Evolutionary conservation across 2,797 vertebrate genomes (phyloP).

Genomic region (Eulemur rubriventer): DNA sequence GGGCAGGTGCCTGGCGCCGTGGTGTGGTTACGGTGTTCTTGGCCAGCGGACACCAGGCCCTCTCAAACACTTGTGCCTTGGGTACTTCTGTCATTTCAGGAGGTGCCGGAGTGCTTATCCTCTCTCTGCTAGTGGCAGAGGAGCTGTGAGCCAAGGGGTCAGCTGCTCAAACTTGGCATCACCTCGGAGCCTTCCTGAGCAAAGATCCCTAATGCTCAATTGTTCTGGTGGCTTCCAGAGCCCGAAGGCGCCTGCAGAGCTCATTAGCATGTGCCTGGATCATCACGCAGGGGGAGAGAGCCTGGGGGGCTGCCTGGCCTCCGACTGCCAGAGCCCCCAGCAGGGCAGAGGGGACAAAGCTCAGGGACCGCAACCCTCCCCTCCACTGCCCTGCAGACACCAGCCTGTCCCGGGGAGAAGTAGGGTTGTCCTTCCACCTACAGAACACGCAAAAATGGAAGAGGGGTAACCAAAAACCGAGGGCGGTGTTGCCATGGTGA

Average conservation of each 20-base stretch:
- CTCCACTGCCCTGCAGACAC: background rate
- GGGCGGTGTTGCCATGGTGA: conserved; percentile 42
- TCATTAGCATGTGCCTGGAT: background rate
- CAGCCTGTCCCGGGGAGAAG: background rate
- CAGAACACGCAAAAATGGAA: background rate
- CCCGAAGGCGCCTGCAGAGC: background rate
- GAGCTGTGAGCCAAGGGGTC: background rate
- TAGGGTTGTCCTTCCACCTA: background rate
- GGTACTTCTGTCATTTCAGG: background rate
- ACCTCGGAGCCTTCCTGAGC: conserved; percentile 14
- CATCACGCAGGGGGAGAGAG: background rate
- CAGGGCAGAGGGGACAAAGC: background rate
- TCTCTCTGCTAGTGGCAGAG: background rate
- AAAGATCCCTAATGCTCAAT: background rate
- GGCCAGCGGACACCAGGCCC: rapidly evolving
- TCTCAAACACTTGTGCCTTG: rapidly evolving
- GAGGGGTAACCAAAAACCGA: background rate
- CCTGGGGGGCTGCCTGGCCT: background rate
- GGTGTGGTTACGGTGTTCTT: rapidly evolving
- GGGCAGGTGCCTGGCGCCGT: rapidly evolving
- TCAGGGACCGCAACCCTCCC: background rate
- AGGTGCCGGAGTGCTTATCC: background rate
- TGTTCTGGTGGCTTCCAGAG: background rate
- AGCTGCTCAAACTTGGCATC: conserved; percentile 21
- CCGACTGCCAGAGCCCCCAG: background rate